Conservation (phyloP, 2,113 vertebrate species). For the Macrotis lagotis region DNA sequence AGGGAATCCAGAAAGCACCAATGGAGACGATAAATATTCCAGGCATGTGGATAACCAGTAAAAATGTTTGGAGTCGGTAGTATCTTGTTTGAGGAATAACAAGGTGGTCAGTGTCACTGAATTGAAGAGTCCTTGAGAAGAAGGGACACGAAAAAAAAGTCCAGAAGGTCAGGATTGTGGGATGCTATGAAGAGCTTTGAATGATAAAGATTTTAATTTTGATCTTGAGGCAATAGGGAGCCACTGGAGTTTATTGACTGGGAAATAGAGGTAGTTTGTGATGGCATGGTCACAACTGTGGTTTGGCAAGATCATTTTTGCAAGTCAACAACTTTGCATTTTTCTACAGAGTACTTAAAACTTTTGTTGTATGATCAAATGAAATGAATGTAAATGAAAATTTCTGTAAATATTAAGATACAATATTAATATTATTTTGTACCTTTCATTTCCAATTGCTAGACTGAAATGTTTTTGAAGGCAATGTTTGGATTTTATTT, state of each 20-base stretch:
- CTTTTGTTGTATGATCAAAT: neutral
- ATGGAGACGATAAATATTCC: neutral
- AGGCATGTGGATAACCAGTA: neutral
- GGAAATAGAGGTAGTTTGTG: neutral
- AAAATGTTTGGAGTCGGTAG: neutral
- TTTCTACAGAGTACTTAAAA: neutral
- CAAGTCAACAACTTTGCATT: neutral
- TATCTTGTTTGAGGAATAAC: neutral
- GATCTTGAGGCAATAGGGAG: neutral
- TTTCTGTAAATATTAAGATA: neutral
- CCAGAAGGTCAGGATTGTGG: neutral
- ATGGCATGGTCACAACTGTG: neutral
- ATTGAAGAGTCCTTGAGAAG: neutral
- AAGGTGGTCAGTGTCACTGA: neutral
- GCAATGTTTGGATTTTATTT: neutral
- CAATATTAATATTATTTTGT: neutral
- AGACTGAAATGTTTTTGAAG: neutral
- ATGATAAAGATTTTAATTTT: neutral
- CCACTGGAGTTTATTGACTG: neutral
- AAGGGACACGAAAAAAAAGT: neutral
- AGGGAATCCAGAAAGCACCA: neutral
- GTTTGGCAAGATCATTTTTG: neutral
- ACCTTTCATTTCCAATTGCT: neutral
- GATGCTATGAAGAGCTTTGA: neutral
- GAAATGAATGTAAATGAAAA: neutral